These are phyloP conservation scores for Diarsia dahlii DNA, from an alignment of 2,888 invertebrate species.

Conservation along the genomic window DNA sequence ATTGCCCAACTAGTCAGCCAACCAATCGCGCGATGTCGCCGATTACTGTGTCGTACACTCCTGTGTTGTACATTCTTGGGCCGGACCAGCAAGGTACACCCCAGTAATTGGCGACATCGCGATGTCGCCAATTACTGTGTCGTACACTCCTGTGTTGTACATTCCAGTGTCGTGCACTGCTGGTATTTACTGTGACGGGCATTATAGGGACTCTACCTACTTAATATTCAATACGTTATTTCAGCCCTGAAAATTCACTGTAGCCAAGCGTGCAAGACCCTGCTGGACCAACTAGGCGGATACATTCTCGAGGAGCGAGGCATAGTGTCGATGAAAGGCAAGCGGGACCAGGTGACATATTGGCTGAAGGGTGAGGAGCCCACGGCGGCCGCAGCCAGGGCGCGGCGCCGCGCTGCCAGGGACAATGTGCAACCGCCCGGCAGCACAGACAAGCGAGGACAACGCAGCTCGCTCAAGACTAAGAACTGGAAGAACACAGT, in stretches of 20 bases:
- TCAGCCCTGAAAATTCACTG: constrained; percentile 96
- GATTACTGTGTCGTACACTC: too few species aligned
- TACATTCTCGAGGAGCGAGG: constrained; percentile 95
- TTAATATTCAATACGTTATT: not conserved
- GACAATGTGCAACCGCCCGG: constrained; percentile 85
- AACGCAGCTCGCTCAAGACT: constrained; percentile 92
- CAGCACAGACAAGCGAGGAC: constrained; percentile 75
- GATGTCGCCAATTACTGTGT: too few species aligned
- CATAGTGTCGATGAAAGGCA: constrained; percentile 95
- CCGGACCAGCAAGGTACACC: too few species aligned
- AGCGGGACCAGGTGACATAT: constrained; percentile 95
- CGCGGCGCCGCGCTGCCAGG: constrained; percentile 83
- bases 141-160: too few species aligned
- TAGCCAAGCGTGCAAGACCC: constrained; percentile 93
- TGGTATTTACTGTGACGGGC: too few species aligned
- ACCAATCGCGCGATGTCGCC: too few species aligned
- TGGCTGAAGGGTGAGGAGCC: constrained; percentile 95
- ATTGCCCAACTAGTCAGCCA: too few species aligned
- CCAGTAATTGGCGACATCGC: too few species aligned
- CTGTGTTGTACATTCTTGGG: too few species aligned
- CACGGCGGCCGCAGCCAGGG: constrained; percentile 89
- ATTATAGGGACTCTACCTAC: too few species aligned
- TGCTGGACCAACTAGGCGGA: constrained; percentile 94
- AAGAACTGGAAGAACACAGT: constrained; percentile 90
- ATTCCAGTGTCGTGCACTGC: too few species aligned